Conservation (phyloP, 2,797 vertebrate genomes). For the Zenarchopterus dispar region DNA sequence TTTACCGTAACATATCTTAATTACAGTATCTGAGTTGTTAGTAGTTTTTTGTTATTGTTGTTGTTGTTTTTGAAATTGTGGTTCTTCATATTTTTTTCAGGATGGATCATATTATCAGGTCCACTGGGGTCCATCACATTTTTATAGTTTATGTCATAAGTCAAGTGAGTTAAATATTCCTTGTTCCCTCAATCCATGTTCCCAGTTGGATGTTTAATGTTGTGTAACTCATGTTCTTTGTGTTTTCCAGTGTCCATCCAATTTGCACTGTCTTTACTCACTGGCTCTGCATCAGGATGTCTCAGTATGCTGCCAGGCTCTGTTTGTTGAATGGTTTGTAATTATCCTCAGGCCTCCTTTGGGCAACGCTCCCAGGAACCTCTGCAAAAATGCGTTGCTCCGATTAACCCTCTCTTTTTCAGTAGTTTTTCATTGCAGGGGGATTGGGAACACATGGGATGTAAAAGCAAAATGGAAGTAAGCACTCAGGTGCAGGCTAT, state of each 20-base stretch:
- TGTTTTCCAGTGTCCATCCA: conserved; percentile 37
- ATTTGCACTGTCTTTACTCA: conserved; percentile 57
- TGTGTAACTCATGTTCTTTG: conserved; percentile 49
- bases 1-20: conserved; percentile 17
- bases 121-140: conserved; percentile 8
- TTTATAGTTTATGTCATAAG: conserved; percentile 1
- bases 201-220: conserved; percentile 28
- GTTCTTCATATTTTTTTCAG: conserved; percentile 13
- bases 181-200: conserved; percentile 32
- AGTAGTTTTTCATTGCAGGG: conserved; percentile 14
- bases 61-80: conserved; percentile 9
- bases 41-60: conserved; percentile 7
- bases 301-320: conserved; percentile 48
- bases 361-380: conserved; percentile 67
- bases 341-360: conserved; percentile 76
- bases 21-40: conserved; percentile 29
- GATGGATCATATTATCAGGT: conserved; percentile 8
- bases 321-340: conserved; percentile 79
- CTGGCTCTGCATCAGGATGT: conserved; percentile 55
- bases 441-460: conserved; percentile 17
- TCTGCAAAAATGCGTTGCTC: conserved; percentile 49
- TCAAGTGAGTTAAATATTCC: conserved; percentile 40
- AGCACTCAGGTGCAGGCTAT: conserved; percentile 12
- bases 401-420: conserved; percentile 41
- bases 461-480: conserved; percentile 22